Percentiles rank a stretch among this genome's conserved stretches.
phyloP scores from a whole-genome alignment of 2,888 invertebrate species.

The Ommatoiulus sabulosus region DNA sequence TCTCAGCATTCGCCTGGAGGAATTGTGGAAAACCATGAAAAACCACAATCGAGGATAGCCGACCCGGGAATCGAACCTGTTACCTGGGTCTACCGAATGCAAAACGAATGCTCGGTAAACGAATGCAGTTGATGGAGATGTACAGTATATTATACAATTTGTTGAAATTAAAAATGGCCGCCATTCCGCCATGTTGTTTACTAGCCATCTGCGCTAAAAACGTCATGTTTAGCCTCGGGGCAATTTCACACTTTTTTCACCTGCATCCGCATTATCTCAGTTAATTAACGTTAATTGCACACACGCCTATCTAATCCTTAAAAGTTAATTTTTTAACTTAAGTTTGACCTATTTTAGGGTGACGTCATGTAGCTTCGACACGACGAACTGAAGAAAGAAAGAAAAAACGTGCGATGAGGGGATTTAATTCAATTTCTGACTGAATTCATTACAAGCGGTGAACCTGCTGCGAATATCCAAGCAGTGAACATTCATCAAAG shows the following conservation, averaged over 20 bases:
- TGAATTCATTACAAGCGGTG: constrained; percentile 40
- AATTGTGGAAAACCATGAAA: too few species aligned
- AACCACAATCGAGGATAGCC: too few species aligned
- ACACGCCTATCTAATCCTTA: not conserved
- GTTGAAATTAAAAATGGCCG: not conserved
- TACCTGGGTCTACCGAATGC: too few species aligned
- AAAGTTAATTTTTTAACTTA: not conserved
- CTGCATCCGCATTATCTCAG: not conserved
- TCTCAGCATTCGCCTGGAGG: too few species aligned
- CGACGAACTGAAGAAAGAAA: too few species aligned
- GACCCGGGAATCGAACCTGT: too few species aligned
- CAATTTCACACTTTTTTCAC: not conserved
- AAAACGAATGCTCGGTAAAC: too few species aligned
- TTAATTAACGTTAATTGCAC: constrained; percentile 29
- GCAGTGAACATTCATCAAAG: not conserved
- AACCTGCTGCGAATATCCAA: constrained; percentile 6
- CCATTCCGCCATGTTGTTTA: not conserved
- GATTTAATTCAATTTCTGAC: constrained; percentile 28
- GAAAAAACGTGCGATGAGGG: not conserved
- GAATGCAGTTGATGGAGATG: too few species aligned
- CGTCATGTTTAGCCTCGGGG: not conserved
- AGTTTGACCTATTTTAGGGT: not conserved
- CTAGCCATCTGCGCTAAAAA: not conserved
- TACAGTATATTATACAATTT: too few species aligned
- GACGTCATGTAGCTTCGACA: not conserved